Evolutionary conservation across 2,797 vertebrate genomes (phyloP).

Genomic region (Urocyon cinereoargenteus): DNA sequence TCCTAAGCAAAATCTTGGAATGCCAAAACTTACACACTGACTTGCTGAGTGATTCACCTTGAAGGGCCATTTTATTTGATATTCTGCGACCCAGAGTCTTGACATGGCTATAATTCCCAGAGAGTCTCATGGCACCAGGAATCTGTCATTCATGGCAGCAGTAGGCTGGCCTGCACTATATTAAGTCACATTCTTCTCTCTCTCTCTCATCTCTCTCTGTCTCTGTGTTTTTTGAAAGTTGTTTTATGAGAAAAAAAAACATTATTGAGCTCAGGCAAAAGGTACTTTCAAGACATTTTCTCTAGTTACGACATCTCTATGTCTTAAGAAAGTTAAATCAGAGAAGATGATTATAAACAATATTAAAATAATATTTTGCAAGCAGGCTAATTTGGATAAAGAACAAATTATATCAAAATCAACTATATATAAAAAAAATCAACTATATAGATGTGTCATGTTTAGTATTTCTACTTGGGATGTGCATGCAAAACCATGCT

Average conservation of each 20-base stretch:
- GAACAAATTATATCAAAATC: neutral
- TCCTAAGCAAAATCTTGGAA: constrained; percentile 5
- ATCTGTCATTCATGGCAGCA: constrained; percentile 49
- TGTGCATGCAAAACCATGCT: neutral
- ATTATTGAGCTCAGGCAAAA: neutral
- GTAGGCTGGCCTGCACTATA: neutral
- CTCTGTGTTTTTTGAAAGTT: neutral
- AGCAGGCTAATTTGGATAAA: neutral
- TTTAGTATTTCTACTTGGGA: neutral
- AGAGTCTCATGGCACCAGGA: neutral
- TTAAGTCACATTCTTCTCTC: neutral
- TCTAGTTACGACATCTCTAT: neutral
- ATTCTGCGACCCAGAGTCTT: constrained; percentile 8
- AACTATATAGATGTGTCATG: neutral
- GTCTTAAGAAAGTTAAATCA: neutral
- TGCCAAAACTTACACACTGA: neutral
- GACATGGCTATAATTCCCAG: constrained; percentile 62
- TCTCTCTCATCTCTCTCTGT: neutral
- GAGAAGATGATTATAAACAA: neutral
- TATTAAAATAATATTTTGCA: neutral
- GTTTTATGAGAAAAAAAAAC: neutral
- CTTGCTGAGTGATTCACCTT: constrained; percentile 62
- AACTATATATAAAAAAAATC: neutral
- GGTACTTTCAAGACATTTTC: neutral
- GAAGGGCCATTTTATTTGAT: constrained; percentile 71